Conservation (phyloP, 2,888 invertebrate species). For the Globia sparganii region DNA sequence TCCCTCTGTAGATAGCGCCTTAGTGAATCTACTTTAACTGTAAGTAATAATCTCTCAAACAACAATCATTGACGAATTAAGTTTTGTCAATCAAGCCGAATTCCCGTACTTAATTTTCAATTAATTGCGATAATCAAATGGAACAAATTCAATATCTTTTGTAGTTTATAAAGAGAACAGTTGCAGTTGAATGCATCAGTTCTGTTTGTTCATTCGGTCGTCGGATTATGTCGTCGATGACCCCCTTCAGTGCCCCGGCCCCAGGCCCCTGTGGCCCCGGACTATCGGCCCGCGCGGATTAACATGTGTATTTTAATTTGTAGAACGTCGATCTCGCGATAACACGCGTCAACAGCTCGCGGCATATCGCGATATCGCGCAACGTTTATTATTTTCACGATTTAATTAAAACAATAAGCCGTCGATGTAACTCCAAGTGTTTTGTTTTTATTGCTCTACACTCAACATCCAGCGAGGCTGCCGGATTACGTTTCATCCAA, state of each 20-base stretch:
- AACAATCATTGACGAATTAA: not conserved
- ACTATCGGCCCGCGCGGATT: conserved; percentile 47
- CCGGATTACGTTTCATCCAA: not conserved
- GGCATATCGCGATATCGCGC: conserved; percentile 40
- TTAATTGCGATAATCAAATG: conserved; percentile 1
- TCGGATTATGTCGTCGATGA: conserved; percentile 44
- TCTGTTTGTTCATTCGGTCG: conserved; percentile 53
- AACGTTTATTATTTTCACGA: conserved; percentile 51
- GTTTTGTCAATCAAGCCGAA: not conserved
- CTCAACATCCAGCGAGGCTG: not conserved
- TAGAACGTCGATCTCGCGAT: conserved; percentile 44
- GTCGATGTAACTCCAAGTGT: conserved; percentile 15
- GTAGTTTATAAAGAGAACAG: conserved; percentile 23
- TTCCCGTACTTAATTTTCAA: not conserved
- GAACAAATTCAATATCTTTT: conserved; percentile 16
- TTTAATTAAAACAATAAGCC: conserved; percentile 64
- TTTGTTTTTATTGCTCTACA: conserved; percentile 28
- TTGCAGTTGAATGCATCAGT: conserved; percentile 27
- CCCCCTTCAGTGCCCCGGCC: not conserved
- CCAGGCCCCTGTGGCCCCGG: not conserved
- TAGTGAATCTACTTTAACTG: not conserved
- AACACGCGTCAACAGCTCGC: conserved; percentile 35
- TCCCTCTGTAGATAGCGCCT: not conserved
- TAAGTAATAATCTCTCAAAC: not conserved
- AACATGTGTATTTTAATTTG: conserved; percentile 66